phyloP scores from a whole-genome alignment of 2,888 invertebrate species.

The Endotricha flammealis region DNA sequence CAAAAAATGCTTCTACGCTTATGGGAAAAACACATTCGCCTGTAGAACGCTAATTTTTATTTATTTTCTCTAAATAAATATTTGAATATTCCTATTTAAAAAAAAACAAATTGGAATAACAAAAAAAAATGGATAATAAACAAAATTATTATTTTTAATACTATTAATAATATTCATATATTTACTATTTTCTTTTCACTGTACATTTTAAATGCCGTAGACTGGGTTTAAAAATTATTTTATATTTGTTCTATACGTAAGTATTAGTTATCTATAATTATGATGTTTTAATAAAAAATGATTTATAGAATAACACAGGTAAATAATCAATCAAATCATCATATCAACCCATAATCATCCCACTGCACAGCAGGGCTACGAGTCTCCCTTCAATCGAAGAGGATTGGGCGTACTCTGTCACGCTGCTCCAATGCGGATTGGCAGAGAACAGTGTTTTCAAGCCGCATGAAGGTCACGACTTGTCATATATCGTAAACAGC shows the following conservation, averaged over 20 bases:
- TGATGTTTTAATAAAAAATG: not conserved
- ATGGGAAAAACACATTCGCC: conserved; percentile 17
- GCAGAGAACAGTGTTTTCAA: too few species aligned
- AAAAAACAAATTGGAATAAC: conserved; percentile 4
- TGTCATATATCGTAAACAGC: too few species aligned
- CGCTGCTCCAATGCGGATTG: too few species aligned
- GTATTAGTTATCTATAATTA: conserved; percentile 4
- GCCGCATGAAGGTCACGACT: too few species aligned
- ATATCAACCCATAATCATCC: too few species aligned
- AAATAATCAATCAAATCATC: too few species aligned
- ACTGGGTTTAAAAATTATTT: conserved; percentile 33
- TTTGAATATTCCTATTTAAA: conserved; percentile 24
- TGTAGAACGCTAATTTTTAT: conserved; percentile 17
- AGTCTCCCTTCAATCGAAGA: too few species aligned
- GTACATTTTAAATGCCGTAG: conserved; percentile 36
- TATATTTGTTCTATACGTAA: conserved; percentile 6
- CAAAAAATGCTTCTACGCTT: conserved; percentile 45
- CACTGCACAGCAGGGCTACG: too few species aligned
- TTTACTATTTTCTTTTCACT: conserved; percentile 10
- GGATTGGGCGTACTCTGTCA: too few species aligned
- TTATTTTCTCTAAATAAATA: too few species aligned
- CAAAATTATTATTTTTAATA: not conserved
- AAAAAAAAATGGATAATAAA: not conserved
- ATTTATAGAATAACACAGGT: too few species aligned
- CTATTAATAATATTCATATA: conserved; percentile 18